phyloP scores from a whole-genome alignment of 2,888 invertebrate genomes.

The Epirrhoe alternata region DNA sequence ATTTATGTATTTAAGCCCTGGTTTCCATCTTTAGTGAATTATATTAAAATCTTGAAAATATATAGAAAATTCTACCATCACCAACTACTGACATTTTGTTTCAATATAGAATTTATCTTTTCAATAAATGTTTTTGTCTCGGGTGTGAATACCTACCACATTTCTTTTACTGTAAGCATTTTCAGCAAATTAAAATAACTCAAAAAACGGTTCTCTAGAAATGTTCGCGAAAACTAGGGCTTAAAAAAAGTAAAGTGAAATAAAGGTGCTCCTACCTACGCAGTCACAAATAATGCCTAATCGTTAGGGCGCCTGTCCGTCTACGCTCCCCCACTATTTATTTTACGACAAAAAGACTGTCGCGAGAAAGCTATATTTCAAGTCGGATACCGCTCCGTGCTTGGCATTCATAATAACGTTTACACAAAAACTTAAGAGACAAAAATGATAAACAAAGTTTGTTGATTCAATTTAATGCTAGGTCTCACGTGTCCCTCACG shows the following conservation, averaged over 20 bases:
- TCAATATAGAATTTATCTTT: too few species aligned
- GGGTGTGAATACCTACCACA: too few species aligned
- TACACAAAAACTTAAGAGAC: conserved; percentile 49
- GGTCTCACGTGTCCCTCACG: background rate
- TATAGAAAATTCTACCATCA: background rate
- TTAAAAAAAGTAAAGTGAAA: conserved; percentile 23
- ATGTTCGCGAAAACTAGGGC: background rate
- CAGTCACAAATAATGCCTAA: conserved; percentile 37
- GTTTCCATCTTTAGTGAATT: background rate
- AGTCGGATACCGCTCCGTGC: conserved; percentile 39
- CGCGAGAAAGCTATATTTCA: conserved; percentile 36
- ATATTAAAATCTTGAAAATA: too few species aligned
- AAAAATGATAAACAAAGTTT: conserved; percentile 28
- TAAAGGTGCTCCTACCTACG: conserved; percentile 36
- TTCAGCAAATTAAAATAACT: too few species aligned
- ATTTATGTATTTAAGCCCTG: background rate
- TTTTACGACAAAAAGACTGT: conserved; percentile 36
- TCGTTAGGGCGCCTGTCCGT: conserved; percentile 38
- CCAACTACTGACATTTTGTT: too few species aligned
- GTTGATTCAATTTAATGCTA: conserved; percentile 24
- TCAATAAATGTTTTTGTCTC: too few species aligned
- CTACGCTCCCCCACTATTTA: conserved; percentile 39
- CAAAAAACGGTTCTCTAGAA: background rate
- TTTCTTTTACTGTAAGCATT: too few species aligned
- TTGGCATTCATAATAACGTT: conserved; percentile 42